Evolutionary conservation across 2,888 invertebrate species (phyloP).

Genomic region (Callinectes sapidus): DNA sequence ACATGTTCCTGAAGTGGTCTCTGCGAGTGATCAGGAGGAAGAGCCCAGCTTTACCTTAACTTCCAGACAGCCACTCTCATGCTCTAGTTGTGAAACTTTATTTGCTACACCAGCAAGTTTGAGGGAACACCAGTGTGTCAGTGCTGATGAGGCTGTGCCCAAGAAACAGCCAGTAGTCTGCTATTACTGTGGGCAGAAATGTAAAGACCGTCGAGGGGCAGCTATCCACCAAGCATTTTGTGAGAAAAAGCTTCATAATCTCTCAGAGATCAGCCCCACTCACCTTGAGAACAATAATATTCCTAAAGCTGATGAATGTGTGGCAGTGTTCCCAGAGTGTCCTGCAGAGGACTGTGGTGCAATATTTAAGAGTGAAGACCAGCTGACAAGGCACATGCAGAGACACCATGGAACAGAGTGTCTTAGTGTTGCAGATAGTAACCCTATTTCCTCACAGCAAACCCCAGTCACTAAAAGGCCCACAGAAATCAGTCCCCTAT

Average conservation of each 20-base stretch:
- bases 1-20: conserved; percentile 20
- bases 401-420: conserved; percentile 52
- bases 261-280: not conserved
- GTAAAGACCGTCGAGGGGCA: conserved; percentile 58
- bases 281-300: not conserved
- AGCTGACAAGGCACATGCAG: conserved; percentile 45
- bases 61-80: conserved; percentile 33
- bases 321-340: conserved; percentile 50
- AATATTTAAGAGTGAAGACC: conserved; percentile 53
- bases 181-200: conserved; percentile 60
- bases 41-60: not conserved
- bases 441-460: not conserved
- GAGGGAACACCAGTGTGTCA: conserved; percentile 41
- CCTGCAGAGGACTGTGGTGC: conserved; percentile 62
- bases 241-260: conserved; percentile 40
- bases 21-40: not conserved
- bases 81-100: conserved; percentile 39
- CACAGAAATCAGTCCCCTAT: not conserved
- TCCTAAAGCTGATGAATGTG: not conserved
- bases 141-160: not conserved
- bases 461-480: not conserved
- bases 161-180: conserved; percentile 57
- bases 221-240: conserved; percentile 61
- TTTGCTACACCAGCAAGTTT: conserved; percentile 51
- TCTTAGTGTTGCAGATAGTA: conserved; percentile 11